phyloP scores from a whole-genome alignment of 2,888 invertebrate species.

The Polymixis flavicincta region DNA sequence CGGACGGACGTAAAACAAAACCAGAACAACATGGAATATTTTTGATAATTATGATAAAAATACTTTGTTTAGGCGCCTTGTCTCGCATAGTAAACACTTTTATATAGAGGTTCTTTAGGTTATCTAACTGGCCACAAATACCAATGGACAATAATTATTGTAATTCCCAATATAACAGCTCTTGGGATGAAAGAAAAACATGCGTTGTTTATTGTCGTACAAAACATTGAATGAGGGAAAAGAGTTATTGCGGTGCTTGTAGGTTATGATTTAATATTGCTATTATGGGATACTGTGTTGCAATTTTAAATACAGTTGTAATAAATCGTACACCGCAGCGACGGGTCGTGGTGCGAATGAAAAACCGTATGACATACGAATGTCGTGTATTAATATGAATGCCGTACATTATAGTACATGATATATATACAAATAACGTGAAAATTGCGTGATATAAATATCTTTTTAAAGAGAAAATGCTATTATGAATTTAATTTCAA shows the following conservation, averaged over 20 bases:
- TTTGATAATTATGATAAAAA: conserved; percentile 43
- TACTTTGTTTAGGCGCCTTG: conserved; percentile 20
- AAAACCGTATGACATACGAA: conserved; percentile 51
- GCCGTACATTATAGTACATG: conserved; percentile 28
- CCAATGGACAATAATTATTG: conserved; percentile 36
- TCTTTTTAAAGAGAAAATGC: not conserved
- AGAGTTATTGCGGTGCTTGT: conserved; percentile 38
- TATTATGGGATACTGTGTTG: conserved; percentile 36
- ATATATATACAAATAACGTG: not conserved
- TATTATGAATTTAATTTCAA: conserved; percentile 30
- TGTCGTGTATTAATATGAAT: conserved; percentile 24
- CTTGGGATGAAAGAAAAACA: conserved; percentile 40
- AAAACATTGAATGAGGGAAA: conserved; percentile 28
- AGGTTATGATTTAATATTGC: conserved; percentile 43
- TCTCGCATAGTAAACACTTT: conserved; percentile 34
- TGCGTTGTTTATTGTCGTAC: conserved; percentile 35
- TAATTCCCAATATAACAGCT: conserved; percentile 30
- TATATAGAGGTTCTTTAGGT: conserved; percentile 13
- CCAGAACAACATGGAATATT: conserved; percentile 26
- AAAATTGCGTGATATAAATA: conserved; percentile 5
- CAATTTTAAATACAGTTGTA: conserved; percentile 57
- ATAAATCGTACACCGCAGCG: conserved; percentile 52
- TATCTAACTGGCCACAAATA: conserved; percentile 20
- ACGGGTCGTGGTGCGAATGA: conserved; percentile 52
- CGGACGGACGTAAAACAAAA: conserved; percentile 39